Evolutionary conservation across 2,113 vertebrate genomes (phyloP).

Genomic region (Pungitius pungitius): DNA sequence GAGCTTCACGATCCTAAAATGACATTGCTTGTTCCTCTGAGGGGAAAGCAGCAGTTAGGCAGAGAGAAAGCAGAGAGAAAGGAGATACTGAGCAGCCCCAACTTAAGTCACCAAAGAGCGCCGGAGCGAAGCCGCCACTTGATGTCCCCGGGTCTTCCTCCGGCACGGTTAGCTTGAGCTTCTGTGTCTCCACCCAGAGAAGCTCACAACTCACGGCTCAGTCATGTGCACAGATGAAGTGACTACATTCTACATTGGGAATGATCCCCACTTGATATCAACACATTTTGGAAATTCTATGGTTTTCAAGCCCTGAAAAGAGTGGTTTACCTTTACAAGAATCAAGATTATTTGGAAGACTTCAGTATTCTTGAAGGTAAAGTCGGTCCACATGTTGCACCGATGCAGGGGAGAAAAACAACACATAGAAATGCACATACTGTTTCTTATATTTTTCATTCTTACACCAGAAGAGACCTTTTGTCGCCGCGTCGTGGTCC

Average conservation of each 20-base stretch:
- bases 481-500: not conserved
- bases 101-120: slow-evolving; percentile 76
- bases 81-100: slow-evolving; percentile 64
- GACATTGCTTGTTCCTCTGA: not conserved
- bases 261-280: not conserved
- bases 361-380: too few relatives aligned
- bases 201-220: slow-evolving; percentile 14
- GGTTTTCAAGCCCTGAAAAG: not conserved
- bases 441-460: not conserved
- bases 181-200: slow-evolving; percentile 50
- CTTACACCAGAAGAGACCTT: not conserved
- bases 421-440: not conserved
- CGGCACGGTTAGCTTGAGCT: slow-evolving; percentile 65
- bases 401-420: too few relatives aligned
- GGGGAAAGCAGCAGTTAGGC: slow-evolving; percentile 18
- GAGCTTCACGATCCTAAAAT: not conserved
- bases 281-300: not conserved
- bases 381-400: too few relatives aligned
- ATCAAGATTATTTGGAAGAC: too few relatives aligned
- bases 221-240: not conserved
- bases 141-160: slow-evolving; percentile 51
- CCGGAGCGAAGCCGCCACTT: slow-evolving; percentile 65
- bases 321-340: not conserved
- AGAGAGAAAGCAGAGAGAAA: slow-evolving; percentile 51
- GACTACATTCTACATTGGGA: too few relatives aligned